These are phyloP conservation scores for Phymastichus coffea DNA, from an alignment of 1,140 invertebrate genomes.

Conservation along the genomic window DNA sequence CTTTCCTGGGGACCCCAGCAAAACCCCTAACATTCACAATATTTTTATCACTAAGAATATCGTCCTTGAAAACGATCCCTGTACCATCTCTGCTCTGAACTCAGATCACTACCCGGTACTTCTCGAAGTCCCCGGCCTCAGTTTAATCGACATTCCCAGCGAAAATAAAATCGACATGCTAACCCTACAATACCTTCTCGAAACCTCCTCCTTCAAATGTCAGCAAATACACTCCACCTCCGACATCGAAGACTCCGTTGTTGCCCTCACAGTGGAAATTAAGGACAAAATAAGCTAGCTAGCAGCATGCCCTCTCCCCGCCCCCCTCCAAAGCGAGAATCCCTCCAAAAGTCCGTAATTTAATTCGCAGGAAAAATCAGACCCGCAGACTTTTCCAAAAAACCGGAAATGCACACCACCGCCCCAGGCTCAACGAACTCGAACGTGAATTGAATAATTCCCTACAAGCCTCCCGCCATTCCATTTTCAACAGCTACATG, in stretches of 20 bases:
- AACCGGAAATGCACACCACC: not conserved
- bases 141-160: not conserved
- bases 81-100: too few relatives aligned
- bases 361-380: slow-evolving; percentile 3
- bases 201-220: not conserved
- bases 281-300: not conserved
- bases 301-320: not conserved
- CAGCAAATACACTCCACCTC: not conserved
- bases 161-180: not conserved
- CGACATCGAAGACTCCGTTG: not conserved
- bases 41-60: too few relatives aligned
- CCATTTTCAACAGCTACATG: not conserved
- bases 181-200: too few relatives aligned
- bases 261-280: not conserved
- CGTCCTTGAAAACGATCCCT: too few relatives aligned
- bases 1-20: too few relatives aligned
- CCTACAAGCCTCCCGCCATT: not conserved
- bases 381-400: not conserved
- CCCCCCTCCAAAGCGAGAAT: not conserved
- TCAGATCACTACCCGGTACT: slow-evolving; percentile 12
- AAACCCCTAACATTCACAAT: too few relatives aligned
- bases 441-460: not conserved
- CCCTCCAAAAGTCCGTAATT: not conserved
- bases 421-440: not conserved
- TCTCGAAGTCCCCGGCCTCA: not conserved